Evolutionary conservation across 2,888 invertebrate species (phyloP).

Genomic region (Operophtera brumata): DNA sequence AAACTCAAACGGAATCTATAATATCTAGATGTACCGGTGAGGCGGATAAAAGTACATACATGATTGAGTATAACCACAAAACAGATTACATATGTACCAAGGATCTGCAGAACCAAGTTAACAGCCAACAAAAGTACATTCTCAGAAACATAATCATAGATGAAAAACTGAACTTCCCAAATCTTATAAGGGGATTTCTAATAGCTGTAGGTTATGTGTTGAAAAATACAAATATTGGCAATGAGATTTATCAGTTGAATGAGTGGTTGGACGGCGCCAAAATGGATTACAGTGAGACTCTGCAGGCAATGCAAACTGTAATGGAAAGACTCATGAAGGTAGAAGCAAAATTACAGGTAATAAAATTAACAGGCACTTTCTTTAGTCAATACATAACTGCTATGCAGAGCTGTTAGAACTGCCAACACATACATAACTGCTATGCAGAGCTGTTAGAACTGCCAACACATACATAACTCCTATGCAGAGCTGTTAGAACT

Average conservation of each 20-base stretch:
- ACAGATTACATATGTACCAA: slow-evolving; percentile 59
- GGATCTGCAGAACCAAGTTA: slow-evolving; percentile 60
- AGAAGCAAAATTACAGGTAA: slow-evolving; percentile 60
- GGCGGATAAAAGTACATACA: slow-evolving; percentile 53
- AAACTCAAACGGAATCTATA: slow-evolving; percentile 51
- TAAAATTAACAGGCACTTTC: too few species aligned
- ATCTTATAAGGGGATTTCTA: slow-evolving; percentile 61
- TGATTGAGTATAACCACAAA: slow-evolving; percentile 62
- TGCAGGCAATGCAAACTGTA: slow-evolving; percentile 45
- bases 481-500: too few species aligned
- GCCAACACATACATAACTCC: too few species aligned
- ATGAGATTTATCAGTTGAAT: slow-evolving; percentile 64
- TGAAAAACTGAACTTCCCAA: slow-evolving; percentile 61
- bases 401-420: too few species aligned
- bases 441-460: too few species aligned
- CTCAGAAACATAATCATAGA: slow-evolving; percentile 62
- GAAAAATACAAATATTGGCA: slow-evolving; percentile 54
- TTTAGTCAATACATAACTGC: too few species aligned
- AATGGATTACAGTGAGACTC: slow-evolving; percentile 49
- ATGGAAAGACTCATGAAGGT: slow-evolving; percentile 53
- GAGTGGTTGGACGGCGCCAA: slow-evolving; percentile 50
- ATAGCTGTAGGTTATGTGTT: slow-evolving; percentile 63
- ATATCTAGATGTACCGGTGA: slow-evolving; percentile 61
- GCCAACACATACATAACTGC: too few species aligned
- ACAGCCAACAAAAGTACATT: slow-evolving; percentile 67